A percentile compares a stretch with the other conserved stretches of the same genome.
Conservation (phyloP, 1,140 invertebrate genomes). For the Drosophila bipectinata region DNA sequence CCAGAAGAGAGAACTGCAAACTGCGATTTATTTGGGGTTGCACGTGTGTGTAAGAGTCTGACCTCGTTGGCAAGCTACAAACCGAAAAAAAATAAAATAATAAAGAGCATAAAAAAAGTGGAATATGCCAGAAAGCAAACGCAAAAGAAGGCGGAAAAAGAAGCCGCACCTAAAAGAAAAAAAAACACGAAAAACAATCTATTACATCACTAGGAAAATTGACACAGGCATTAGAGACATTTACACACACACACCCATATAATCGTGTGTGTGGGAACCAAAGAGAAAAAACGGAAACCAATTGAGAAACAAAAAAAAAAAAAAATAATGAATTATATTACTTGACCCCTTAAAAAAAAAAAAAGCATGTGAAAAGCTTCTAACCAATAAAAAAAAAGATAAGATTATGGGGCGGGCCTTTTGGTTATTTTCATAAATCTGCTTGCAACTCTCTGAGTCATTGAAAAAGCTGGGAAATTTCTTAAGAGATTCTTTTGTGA, state of each 20-base stretch:
- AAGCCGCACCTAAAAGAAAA: slow-evolving; percentile 65
- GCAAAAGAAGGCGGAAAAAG: slow-evolving; percentile 30
- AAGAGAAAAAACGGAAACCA: slow-evolving; percentile 23
- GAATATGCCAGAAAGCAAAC: slow-evolving; percentile 23
- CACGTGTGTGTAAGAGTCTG: slow-evolving; percentile 24
- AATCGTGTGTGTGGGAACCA: not conserved
- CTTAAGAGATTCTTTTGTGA: no score
- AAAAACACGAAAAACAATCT: slow-evolving; percentile 41
- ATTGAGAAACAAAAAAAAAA: slow-evolving; percentile 20
- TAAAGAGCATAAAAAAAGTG: slow-evolving; percentile 24
- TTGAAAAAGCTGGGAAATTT: not conserved
- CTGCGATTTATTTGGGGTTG: slow-evolving; percentile 49
- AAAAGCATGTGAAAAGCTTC: slow-evolving; percentile 18
- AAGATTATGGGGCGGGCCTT: slow-evolving; percentile 7
- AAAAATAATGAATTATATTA: not conserved
- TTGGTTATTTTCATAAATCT: not conserved
- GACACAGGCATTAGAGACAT: slow-evolving; percentile 53
- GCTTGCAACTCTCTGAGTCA: not conserved
- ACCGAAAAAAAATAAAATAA: slow-evolving; percentile 3
- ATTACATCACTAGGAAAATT: slow-evolving; percentile 76
- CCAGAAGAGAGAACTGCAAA: slow-evolving; percentile 32
- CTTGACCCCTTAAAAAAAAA: slow-evolving; percentile 11
- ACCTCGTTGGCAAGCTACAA: slow-evolving; percentile 54
- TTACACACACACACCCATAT: slow-evolving; percentile 25
- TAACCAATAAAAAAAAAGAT: slow-evolving; percentile 8